Evolutionary conservation across 2,888 invertebrate species (phyloP), one percentile per base, ranked within the genome.

Genomic region (Melitaea athalia): DNA sequence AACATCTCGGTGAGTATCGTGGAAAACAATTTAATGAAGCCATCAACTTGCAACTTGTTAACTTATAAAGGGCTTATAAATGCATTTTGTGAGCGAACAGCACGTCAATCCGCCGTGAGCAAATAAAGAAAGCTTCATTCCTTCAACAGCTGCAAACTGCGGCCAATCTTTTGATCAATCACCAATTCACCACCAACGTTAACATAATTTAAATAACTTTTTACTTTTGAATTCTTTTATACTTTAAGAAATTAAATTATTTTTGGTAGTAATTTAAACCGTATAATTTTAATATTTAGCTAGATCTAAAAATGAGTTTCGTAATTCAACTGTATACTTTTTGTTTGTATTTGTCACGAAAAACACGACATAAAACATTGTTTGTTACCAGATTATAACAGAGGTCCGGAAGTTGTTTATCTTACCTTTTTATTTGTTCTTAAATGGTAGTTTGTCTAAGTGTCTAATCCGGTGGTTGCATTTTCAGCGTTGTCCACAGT

Each of bases 1-100:
- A 67, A 62, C 49, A 67, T 67, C 63, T 38, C 67, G 53, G 67
- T 63, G 49, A 53, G 63, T 69, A 69, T 68, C 69, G 62, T 53
- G 63, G 59, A 70, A 67, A 67, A 76, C 76, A 80, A 83, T 85
- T 85, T 86, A 85, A 87, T 84, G 83, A 86, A 85, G 83, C 82
- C 81, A 80, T 86, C 86, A 86, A 79, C 80, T 73, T 78, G 80
- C 79, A 79, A 77, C 80, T 82, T 75, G 70, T 80, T 82, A 82
- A 79, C 78, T 76, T 74, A 74, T 63, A 71, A 73, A 71, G 59
- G 71, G 79, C 78, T 76, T 74, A 74, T 59, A 71, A 73, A 71
- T 65, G 71, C 60, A 74, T 79, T 85, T 82, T 82, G 81, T 84
- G 84, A 84, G 79, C 78, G 81, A 84, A 84, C 83, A 76, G 75